Evolutionary conservation across 2,888 invertebrate species (phyloP), one percentile per base, ranked within the genome.

Genomic region (Polyploca ridens): DNA sequence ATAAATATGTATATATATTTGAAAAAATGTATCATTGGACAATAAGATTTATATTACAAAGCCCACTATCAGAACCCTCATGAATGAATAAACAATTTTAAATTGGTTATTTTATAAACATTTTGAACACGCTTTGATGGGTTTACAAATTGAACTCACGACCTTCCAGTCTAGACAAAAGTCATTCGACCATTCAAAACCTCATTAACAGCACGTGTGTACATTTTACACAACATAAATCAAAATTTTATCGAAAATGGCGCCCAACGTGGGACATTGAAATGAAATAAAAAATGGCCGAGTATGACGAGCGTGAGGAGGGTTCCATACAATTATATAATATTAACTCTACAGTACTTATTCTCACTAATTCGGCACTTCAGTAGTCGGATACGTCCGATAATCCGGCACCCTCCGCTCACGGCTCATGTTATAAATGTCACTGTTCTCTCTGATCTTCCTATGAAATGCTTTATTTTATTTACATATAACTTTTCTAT

Each of bases 181-280:
- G 54, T 54, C 54, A 19, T 54, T 10, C 10, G 54, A 54, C 54
- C 54, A n/a, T 19, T 54, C 8, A 54, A 19, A 19, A 54, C 5
- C 19, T 19, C 54, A 54, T 54, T 54, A 54, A 19, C 54, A 54
- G 19, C 54, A 54, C 54, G 54, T 49, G 49, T 49, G 16, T 6
- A 49, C n/a, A 49, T 16, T 49, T 1, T n/a, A 46, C 46, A 49
- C 5, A 49, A 49, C 49, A 49, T 49, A 16, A 49, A 49, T 49
- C 49, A 49, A 46, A 16, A 14, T 49, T 49, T 49, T 49, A 49
- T 49, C 16, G 14, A 49, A 49, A 49, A 49, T 49, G 49, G 49
- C 49, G 49, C 49, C 49, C 49, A 49, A 49, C 49, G 49, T 16
- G 49, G 16, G 49, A 49, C 49, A 19, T 4, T 13, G 7, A 41